These are phyloP conservation scores for Drymonia ruficornis DNA, from an alignment of 2,888 invertebrate species.

Conservation along the genomic window DNA sequence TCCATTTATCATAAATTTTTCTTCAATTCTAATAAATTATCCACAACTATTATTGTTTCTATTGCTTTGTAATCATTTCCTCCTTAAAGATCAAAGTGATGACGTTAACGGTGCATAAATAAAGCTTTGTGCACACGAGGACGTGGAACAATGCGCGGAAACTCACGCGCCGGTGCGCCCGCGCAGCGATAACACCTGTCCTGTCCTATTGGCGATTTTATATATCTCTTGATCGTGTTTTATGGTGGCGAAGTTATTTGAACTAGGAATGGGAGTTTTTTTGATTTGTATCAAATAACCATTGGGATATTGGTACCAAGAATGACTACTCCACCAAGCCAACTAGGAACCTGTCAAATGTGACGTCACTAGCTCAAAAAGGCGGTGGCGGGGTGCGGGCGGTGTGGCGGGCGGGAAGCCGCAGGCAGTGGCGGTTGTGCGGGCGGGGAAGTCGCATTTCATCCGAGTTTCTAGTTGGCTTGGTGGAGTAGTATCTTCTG, in stretches of 20 bases:
- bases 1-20: not conserved
- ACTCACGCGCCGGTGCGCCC: constrained; percentile 49
- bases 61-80: constrained; percentile 22
- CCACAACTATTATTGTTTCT: constrained; percentile 5
- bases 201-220: constrained; percentile 40
- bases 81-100: constrained; percentile 28
- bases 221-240: constrained; percentile 37
- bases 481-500: too few species aligned
- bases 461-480: too few species aligned
- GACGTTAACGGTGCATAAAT: constrained; percentile 24
- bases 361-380: too few species aligned
- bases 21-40: constrained; percentile 6
- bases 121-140: constrained; percentile 16
- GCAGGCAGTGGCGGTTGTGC: too few species aligned
- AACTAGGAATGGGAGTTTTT: constrained; percentile 15
- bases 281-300: not conserved
- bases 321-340: too few species aligned
- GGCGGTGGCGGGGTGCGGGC: too few species aligned
- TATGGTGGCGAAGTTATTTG: constrained; percentile 7
- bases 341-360: too few species aligned
- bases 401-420: too few species aligned
- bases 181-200: constrained; percentile 5
- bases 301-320: not conserved
- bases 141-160: constrained; percentile 58
- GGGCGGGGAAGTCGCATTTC: too few species aligned